Percentiles rank a stretch among this genome's conserved stretches.
Conservation (phyloP, 2,888 invertebrate genomes). For the Rhagophthalmus giganteus region DNA sequence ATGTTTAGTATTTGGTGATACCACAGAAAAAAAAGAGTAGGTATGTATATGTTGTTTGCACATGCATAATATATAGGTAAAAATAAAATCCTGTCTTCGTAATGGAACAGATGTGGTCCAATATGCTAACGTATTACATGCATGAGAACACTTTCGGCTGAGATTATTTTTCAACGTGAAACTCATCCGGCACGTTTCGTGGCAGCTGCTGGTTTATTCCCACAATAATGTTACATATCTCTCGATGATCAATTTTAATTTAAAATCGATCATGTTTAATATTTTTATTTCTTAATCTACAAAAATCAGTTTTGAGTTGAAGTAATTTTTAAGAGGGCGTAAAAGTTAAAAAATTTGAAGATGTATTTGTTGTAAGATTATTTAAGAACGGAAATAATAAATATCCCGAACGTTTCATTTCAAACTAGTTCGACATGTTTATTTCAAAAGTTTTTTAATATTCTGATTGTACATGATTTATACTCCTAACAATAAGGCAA, state of each 20-base stretch:
- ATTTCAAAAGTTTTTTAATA: conserved; percentile 33
- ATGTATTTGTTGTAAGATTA: no score
- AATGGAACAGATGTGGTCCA: conserved; percentile 30
- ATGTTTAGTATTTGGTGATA: no score
- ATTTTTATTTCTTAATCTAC: no score
- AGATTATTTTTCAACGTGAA: conserved; percentile 28
- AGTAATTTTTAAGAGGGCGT: no score
- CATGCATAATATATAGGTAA: conserved; percentile 22
- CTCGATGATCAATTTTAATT: no score
- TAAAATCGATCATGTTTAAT: no score
- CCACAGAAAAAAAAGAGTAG: no score
- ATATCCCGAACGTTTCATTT: conserved; percentile 30
- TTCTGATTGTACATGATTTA: conserved; percentile 31
- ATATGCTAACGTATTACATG: conserved; percentile 31
- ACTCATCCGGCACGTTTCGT: conserved; percentile 24
- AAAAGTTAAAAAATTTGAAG: no score
- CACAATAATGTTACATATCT: no score
- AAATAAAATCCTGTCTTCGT: conserved; percentile 24
- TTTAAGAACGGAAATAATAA: conserved; percentile 21
- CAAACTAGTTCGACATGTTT: conserved; percentile 28
- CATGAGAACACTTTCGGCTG: conserved; percentile 27
- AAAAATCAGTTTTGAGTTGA: no score
- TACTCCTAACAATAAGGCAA: conserved; percentile 19
- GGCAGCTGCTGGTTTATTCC: conserved; percentile 25
- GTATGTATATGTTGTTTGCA: conserved; percentile 9